Percentiles rank a stretch among this genome's conserved stretches.
Evolutionary conservation across 2,888 invertebrate species (phyloP).

Genomic region (Drosophila mettleri): DNA sequence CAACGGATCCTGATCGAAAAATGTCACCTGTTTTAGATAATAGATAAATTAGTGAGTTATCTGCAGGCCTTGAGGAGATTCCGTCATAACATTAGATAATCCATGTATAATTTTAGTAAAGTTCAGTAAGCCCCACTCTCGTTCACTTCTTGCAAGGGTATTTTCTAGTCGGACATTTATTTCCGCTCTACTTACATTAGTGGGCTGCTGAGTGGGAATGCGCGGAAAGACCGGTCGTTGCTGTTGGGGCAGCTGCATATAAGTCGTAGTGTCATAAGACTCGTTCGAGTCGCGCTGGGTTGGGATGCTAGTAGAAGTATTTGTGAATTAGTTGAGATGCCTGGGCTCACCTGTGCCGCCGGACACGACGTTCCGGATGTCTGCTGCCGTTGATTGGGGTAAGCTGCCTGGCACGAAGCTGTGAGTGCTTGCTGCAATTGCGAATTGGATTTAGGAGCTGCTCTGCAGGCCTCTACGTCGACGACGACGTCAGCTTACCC

Average conservation of each 20-base stretch:
- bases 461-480: neutral
- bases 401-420: neutral
- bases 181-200: conserved; percentile 10
- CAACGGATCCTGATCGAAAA: neutral
- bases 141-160: neutral
- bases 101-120: neutral
- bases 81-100: too few species aligned
- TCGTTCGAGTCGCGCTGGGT: neutral
- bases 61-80: too few species aligned
- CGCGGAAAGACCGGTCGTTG: neutral
- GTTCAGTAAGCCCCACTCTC: too few species aligned
- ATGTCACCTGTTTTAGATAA: conserved; percentile 17
- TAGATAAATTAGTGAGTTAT: neutral
- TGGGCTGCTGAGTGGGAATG: neutral
- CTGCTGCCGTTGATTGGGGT: conserved; percentile 8
- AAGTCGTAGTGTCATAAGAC: conserved; percentile 25
- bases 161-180: neutral
- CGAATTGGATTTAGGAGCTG: neutral
- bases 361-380: neutral
- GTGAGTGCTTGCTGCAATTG: conserved; percentile 3
- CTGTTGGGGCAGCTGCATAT: conserved; percentile 10
- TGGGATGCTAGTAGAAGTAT: too few species aligned
- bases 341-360: neutral
- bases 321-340: neutral
- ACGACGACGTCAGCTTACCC: conserved; percentile 11